These are phyloP conservation scores for Agelastica alni DNA, from an alignment of 2,888 invertebrate genomes.

Conservation along the genomic window DNA sequence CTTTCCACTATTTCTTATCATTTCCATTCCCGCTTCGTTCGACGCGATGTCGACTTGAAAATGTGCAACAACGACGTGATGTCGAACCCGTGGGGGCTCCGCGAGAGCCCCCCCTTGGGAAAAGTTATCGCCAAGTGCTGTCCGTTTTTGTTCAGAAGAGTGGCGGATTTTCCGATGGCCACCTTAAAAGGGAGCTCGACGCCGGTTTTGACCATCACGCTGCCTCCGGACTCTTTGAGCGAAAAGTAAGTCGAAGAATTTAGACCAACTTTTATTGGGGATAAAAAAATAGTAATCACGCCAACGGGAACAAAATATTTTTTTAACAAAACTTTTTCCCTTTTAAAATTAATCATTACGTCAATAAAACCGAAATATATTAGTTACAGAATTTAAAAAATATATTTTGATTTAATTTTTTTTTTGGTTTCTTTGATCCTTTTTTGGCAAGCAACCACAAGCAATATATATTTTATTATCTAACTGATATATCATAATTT, in stretches of 20 bases:
- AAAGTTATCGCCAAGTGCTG: constrained; percentile 38
- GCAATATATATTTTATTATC: too few species aligned
- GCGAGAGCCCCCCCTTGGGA: constrained; percentile 31
- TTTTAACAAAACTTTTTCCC: too few species aligned
- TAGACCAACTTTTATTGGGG: too few species aligned
- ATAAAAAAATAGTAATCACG: too few species aligned
- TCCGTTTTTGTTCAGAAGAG: constrained; percentile 37
- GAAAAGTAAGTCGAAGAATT: constrained; percentile 37
- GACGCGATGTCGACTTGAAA: constrained; percentile 1
- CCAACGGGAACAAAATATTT: too few species aligned
- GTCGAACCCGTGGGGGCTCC: constrained; percentile 43
- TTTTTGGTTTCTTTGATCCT: too few species aligned
- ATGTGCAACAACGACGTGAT: constrained; percentile 38
- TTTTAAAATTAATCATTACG: too few species aligned
- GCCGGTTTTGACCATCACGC: constrained; percentile 48
- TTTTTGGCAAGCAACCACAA: too few species aligned
- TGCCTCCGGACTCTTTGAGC: constrained; percentile 37
- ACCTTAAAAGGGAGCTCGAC: constrained; percentile 35
- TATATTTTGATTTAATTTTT: too few species aligned
- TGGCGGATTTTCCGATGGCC: constrained; percentile 32
- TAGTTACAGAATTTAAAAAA: too few species aligned
- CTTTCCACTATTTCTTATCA: constrained; percentile 9
- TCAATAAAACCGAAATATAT: too few species aligned
- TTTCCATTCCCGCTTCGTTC: background rate
- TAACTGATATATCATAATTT: too few species aligned